These are phyloP conservation scores for Polypedilum vanderplanki DNA, from an alignment of 1,140 invertebrate genomes.

Conservation along the genomic window DNA sequence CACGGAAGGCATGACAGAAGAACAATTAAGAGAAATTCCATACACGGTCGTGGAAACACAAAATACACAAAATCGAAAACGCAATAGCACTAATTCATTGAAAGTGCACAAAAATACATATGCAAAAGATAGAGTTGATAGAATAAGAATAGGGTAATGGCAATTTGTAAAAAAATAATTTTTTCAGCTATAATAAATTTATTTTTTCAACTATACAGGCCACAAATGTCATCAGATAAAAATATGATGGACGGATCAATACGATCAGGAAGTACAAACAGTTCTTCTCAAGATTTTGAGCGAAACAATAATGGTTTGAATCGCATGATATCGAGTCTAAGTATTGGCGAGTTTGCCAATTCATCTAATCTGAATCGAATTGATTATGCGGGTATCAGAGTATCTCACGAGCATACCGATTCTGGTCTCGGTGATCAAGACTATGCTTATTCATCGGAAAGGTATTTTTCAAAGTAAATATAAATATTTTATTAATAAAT, in stretches of 20 bases:
- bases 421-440: conserved; percentile 61
- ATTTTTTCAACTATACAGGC: conserved; percentile 32
- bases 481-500: not conserved
- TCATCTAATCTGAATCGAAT: conserved; percentile 42
- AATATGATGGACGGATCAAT: conserved; percentile 39
- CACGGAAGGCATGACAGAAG: conserved; percentile 79
- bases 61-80: conserved; percentile 35
- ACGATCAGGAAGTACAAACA: conserved; percentile 42
- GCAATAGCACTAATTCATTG: conserved; percentile 38
- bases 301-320: conserved; percentile 37
- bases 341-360: conserved; percentile 44
- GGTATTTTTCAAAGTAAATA: conserved; percentile 39
- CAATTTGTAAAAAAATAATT: not conserved
- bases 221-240: conserved; percentile 21
- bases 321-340: conserved; percentile 45
- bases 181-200: not conserved
- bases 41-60: conserved; percentile 81
- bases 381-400: conserved; percentile 47
- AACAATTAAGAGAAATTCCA: conserved; percentile 82
- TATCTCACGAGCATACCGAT: conserved; percentile 60
- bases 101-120: conserved; percentile 40
- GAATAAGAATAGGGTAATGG: conserved; percentile 38
- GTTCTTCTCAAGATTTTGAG: conserved; percentile 40
- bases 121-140: conserved; percentile 34
- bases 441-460: conserved; percentile 55